Evolutionary conservation across 1,140 invertebrate species (phyloP).

Genomic region (Saccostrea cuccullata): DNA sequence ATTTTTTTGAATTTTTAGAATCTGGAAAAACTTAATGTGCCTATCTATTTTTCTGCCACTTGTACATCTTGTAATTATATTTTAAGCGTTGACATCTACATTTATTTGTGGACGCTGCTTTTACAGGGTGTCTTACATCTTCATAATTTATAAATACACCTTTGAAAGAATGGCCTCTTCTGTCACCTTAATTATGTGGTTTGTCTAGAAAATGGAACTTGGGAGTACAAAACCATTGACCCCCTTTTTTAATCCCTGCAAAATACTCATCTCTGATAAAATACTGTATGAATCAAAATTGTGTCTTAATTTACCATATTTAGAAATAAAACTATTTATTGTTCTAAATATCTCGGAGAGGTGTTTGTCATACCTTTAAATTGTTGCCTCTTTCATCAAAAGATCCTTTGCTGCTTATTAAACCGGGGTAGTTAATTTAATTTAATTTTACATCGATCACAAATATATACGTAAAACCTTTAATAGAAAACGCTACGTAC

Average conservation of each 20-base stretch:
- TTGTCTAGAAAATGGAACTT: not conserved
- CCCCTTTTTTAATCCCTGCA: not conserved
- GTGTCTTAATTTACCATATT: too few species aligned
- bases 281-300: too few species aligned
- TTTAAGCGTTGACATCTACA: not conserved
- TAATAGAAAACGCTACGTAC: too few species aligned
- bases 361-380: too few species aligned
- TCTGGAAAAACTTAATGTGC: not conserved
- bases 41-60: not conserved
- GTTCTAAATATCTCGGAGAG: too few species aligned
- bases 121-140: not conserved
- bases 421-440: too few species aligned
- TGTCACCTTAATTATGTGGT: not conserved
- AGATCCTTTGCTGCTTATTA: too few species aligned
- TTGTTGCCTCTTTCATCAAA: too few species aligned
- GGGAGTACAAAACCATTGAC: not conserved
- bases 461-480: too few species aligned
- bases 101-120: not conserved
- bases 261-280: too few species aligned
- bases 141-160: not conserved
- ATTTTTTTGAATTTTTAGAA: not conserved
- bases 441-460: too few species aligned
- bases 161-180: not conserved
- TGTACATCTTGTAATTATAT: not conserved
- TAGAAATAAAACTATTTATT: too few species aligned